Evolutionary conservation across 2,888 invertebrate genomes (phyloP), one percentile per base, ranked within the genome.

Genomic region (Amblyjoppa fuscipennis): DNA sequence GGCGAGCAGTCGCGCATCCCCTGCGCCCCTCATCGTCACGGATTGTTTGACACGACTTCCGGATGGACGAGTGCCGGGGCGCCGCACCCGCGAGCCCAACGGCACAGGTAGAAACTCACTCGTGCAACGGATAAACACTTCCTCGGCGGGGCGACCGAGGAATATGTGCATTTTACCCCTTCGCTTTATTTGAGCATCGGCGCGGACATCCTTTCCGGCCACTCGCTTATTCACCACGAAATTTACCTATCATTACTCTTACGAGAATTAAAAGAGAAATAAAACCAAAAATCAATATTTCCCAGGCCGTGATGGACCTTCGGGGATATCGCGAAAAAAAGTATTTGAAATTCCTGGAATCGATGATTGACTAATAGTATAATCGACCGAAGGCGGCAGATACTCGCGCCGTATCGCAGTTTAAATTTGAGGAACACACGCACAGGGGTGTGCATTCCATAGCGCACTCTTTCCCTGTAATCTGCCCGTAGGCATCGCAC

Each of bases 1-100:
- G 76, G 83, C 70, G 87, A 75, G 76, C 64, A 81, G 83, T 74
- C 86, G 88, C 88, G 84, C 89, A 90, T 89, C 90, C 90, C 89
- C 88, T 89, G 86, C 87, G 53, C 56, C 68, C 79, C 51, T 80
- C 61, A 11, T 78, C 87, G 90, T 91, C 89, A 90, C 85, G 91
- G 89, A 86, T 87, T 83, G 88, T 79, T 91, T 82, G 82, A 31
- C 87, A 86, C 87, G 84, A 87, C 88, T 91, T 92, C 91, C 91
- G 89, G 87, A 87, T 90, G 59, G 51, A 51, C 53, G 41, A 66
- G 66, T 49, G 64, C 66, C 31, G 25, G 49, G 61, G 79, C 80
- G 73, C 80, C 80, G 74, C 83, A 80, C 82, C 73, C 68, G 59
- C 49, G 38, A 25, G 31, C n/a, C 28, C 64, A 59, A 41, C 20